Percentiles rank a stretch among this genome's conserved stretches.
phyloP scores from a whole-genome alignment of 2,113 vertebrate species.

The Odocoileus hemionus region DNA sequence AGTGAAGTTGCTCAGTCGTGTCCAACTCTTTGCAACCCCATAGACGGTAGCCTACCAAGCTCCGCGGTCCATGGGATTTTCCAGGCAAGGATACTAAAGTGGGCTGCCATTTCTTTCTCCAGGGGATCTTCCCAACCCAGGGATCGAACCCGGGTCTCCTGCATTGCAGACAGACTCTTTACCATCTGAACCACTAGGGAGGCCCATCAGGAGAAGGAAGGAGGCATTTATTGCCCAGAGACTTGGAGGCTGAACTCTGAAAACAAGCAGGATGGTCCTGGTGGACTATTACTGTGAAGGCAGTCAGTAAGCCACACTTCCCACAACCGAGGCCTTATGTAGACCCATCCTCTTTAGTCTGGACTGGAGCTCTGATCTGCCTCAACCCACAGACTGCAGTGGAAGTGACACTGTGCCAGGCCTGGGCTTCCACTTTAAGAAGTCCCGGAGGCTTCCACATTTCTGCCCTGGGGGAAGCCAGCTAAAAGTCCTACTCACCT shows the following conservation, averaged over 20 bases:
- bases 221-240: background rate
- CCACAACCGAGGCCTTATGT: accelerated
- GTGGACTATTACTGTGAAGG: background rate
- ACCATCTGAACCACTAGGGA: no score
- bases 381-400: background rate
- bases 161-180: no score
- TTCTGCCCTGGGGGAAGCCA: background rate
- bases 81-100: no score
- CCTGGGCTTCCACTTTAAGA: background rate
- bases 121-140: no score
- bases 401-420: background rate
- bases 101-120: no score
- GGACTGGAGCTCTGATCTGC: background rate
- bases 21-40: no score
- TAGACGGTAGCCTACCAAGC: no score
- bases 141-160: no score
- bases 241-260: background rate
- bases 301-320: background rate
- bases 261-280: no score
- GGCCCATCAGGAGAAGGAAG: background rate
- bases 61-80: no score
- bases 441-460: background rate
- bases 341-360: background rate
- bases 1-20: no score
- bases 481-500: background rate